phyloP scores from a whole-genome alignment of 2,888 invertebrate genomes.

The Corbicula japonica region DNA sequence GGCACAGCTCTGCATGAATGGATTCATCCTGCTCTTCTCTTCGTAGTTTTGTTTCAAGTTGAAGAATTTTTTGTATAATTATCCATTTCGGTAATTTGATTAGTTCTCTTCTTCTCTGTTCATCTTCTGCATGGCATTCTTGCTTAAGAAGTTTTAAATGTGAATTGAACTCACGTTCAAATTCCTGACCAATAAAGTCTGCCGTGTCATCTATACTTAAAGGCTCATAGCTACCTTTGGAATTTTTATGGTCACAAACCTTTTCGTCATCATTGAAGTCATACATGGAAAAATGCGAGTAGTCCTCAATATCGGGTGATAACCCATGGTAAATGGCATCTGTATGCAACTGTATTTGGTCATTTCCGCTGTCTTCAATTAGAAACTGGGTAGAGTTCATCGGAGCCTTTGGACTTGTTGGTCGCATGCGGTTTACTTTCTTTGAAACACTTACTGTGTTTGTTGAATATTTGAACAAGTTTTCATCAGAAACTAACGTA shows the following conservation, averaged over 20 bases:
- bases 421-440: conserved; percentile 51
- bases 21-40: not conserved
- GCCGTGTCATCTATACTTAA: conserved; percentile 41
- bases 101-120: conserved; percentile 18
- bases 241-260: not conserved
- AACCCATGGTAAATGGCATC: conserved; percentile 11
- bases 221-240: conserved; percentile 23
- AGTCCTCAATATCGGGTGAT: conserved; percentile 5
- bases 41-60: conserved; percentile 21
- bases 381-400: conserved; percentile 76
- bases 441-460: no score
- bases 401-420: conserved; percentile 77
- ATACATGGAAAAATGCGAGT: conserved; percentile 40
- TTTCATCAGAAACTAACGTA: conserved; percentile 20
- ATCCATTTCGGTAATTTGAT: conserved; percentile 27
- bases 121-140: no score
- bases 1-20: not conserved
- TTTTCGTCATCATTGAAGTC: conserved; percentile 8
- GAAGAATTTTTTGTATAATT: conserved; percentile 16
- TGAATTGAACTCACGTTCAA: conserved; percentile 55
- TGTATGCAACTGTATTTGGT: conserved; percentile 5
- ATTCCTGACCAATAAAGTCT: conserved; percentile 56
- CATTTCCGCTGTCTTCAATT: conserved; percentile 71
- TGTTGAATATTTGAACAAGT: no score
- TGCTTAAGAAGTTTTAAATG: no score